These are phyloP conservation scores for Corticium candelabrum DNA, from an alignment of 37 sponge, comb jelly and placozoan genomes.

Conservation along the genomic window DNA sequence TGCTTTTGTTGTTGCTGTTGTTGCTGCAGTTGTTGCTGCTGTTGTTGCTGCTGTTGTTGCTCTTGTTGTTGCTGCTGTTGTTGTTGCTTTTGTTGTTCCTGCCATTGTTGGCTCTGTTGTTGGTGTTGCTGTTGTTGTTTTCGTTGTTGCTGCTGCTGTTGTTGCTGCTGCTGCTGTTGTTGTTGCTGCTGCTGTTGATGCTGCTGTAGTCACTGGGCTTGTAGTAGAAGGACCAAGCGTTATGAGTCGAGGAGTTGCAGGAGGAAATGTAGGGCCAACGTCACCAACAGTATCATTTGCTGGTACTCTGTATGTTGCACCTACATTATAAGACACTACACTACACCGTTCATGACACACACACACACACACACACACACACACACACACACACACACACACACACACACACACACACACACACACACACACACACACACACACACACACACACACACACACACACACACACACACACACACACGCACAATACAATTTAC, in stretches of 20 bases:
- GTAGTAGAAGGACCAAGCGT: slow-evolving; percentile 26
- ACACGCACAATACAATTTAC: too few relatives aligned
- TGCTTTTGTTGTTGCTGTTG: neutral
- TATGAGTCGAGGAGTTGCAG: slow-evolving; percentile 17
- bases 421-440: slow-evolving; percentile 8
- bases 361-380: slow-evolving; percentile 6
- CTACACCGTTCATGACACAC: too few relatives aligned
- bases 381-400: slow-evolving; percentile 31
- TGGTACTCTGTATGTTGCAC: too few relatives aligned
- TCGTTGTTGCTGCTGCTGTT: too few relatives aligned
- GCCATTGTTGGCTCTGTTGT: too few relatives aligned
- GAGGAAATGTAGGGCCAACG: slow-evolving; percentile 18
- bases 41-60: neutral
- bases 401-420: slow-evolving; percentile 27
- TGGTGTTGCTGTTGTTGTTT: too few relatives aligned
- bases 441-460: too few relatives aligned
- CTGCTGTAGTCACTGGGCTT: slow-evolving; percentile 1
- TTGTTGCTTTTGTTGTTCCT: too few relatives aligned
- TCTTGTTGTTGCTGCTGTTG: too few relatives aligned
- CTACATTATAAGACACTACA: too few relatives aligned
- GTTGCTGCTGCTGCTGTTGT: neutral
- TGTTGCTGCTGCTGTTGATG: neutral
- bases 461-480: too few relatives aligned
- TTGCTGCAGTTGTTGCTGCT: neutral
- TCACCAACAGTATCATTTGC: slow-evolving; percentile 19